Base-by-base conservation (phyloP, 1,140 invertebrate genomes). In the Drosophila burlai region DNA sequence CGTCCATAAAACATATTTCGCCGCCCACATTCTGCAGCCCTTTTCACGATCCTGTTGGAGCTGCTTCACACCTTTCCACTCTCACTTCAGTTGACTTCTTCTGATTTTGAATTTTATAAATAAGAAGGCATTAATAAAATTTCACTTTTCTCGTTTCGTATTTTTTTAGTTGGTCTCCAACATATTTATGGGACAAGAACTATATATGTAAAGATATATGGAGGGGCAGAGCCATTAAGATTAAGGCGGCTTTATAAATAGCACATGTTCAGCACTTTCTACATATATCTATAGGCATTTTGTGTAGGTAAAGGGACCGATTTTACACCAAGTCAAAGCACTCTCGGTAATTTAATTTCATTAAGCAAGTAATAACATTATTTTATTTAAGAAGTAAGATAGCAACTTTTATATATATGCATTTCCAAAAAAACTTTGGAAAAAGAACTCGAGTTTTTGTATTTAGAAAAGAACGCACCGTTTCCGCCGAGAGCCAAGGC, bases 191-290 rank as follows among this genome's bases (percentile, higher is more conserved):
- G 77, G 50, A 72, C 52, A 72, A 57, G 55, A 62, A 60, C 66
- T 84, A 77, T 81, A 89, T 72, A 83, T 71, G 61, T 47, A 52
- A 34, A 55, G 63, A 65, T 64, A 74, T 62, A 61, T 63, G 38
- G 77, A 59, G 80, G 67, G 61, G 64, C 62, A 76, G 68, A 80
- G 62, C 68, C 78, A 87, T 83, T 83, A 69, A 71, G 84, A 89
- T 87, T 84, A 84, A 83, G 73, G 76, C 67, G 76, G 65, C 66
- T 71, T 89, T 87, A 89, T 66, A 83, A 89, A 89, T 83, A 87
- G 84, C 80, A 57, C 71, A 71, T 42, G 61, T 49, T 47, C 67
- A 69, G 64, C 58, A 75, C 78, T 80, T 68, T 83, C 55, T 80
- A 77, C 60, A 77, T 62, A 80, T 65, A 73, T 57, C 31, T 34